Conservation (phyloP, 2,888 invertebrate species). For the Clitarchus hookeri region DNA sequence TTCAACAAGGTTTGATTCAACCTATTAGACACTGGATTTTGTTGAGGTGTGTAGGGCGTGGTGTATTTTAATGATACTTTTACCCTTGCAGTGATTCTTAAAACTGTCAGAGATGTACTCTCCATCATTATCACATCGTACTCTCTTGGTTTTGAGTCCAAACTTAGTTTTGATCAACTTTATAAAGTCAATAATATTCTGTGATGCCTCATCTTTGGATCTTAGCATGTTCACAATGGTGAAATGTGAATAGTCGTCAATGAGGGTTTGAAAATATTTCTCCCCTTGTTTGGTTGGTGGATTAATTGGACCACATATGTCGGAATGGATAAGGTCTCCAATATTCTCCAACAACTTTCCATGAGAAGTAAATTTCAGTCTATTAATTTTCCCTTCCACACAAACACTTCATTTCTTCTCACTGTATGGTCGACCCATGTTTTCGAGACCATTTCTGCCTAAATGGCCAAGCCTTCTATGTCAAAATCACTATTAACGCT, state of each 20-base stretch:
- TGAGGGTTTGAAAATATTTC: not conserved
- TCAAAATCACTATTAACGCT: not conserved
- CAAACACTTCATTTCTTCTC: not conserved
- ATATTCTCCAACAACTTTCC: no score
- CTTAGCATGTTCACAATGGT: not conserved
- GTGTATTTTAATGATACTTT: no score
- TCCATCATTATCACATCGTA: no score
- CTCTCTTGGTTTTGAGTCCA: not conserved
- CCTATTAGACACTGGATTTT: not conserved
- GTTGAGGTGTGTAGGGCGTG: not conserved
- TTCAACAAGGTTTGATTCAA: not conserved
- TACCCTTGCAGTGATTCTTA: no score
- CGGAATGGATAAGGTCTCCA: no score
- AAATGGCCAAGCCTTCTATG: not conserved
- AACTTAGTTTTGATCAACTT: not conserved
- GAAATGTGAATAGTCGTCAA: not conserved
- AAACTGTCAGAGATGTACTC: no score
- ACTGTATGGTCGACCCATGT: not conserved
- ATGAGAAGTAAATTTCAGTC: not conserved
- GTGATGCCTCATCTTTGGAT: not conserved
- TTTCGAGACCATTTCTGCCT: not conserved
- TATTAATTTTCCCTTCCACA: not conserved
- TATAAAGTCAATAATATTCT: not conserved
- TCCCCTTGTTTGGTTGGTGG: not conserved
- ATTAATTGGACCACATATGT: no score